These are phyloP conservation scores for Pachyrhynchus sulphureomaculatus DNA, from an alignment of 1,140 invertebrate genomes.

Conservation along the genomic window DNA sequence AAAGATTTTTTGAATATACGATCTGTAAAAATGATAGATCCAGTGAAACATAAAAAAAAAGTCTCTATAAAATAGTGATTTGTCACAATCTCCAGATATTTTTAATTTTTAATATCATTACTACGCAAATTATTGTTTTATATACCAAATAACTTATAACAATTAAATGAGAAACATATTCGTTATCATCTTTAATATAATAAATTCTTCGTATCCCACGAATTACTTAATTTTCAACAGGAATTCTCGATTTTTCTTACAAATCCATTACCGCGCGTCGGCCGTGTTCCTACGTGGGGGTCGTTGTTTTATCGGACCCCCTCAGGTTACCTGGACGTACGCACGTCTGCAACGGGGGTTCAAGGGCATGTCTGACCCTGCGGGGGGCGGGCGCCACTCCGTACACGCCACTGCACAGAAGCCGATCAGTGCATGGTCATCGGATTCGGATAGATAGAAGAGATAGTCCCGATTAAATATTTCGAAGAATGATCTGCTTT, in stretches of 20 bases:
- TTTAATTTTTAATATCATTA: no score
- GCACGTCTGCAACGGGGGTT: slow-evolving; percentile 34
- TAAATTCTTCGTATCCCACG: background rate
- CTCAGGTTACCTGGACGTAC: slow-evolving; percentile 17
- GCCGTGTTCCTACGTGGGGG: slow-evolving; percentile 19
- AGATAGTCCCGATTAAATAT: slow-evolving; percentile 7
- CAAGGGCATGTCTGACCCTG: slow-evolving; percentile 35
- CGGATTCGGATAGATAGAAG: slow-evolving; percentile 10
- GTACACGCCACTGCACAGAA: slow-evolving; percentile 43
- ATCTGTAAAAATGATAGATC: no score
- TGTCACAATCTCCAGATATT: no score
- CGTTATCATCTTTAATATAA: no score
- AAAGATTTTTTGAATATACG: no score
- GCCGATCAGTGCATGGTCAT: slow-evolving; percentile 13
- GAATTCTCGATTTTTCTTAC: slow-evolving; percentile 18
- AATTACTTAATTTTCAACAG: background rate
- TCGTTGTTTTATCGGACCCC: slow-evolving; percentile 31
- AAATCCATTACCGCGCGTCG: slow-evolving; percentile 20
- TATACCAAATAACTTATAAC: no score
- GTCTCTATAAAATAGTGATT: no score
- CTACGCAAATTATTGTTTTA: no score
- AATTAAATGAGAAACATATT: no score
- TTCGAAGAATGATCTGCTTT: background rate
- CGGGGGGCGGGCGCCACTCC: slow-evolving; percentile 41
- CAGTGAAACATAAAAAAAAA: no score